These are phyloP conservation scores for Calyptommatus sinebrachiatus DNA, from an alignment of 2,113 vertebrate genomes.

Conservation along the genomic window DNA sequence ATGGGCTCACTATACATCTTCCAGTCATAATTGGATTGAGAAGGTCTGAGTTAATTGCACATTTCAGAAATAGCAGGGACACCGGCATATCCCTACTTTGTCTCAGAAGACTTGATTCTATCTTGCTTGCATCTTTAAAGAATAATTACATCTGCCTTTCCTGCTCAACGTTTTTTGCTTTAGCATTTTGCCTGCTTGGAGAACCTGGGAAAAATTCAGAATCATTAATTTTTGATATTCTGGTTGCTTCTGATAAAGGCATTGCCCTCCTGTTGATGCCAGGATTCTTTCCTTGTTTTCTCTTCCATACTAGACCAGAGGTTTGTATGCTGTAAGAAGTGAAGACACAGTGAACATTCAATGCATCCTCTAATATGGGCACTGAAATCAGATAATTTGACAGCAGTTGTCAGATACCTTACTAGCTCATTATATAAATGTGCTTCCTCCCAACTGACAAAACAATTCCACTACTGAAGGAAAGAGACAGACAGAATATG, in stretches of 20 bases:
- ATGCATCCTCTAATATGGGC: too few species aligned
- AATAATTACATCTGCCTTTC: not conserved
- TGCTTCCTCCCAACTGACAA: too few species aligned
- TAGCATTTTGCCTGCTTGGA: not conserved
- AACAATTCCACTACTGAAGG: too few species aligned
- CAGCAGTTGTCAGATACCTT: too few species aligned
- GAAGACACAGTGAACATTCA: too few species aligned
- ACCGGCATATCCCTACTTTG: not conserved
- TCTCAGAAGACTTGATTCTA: not conserved
- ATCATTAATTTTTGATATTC: not conserved
- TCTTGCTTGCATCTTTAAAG: not conserved
- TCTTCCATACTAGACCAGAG: too few species aligned
- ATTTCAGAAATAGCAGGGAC: not conserved
- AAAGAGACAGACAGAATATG: too few species aligned
- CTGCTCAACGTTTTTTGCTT: not conserved
- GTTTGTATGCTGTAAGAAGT: too few species aligned
- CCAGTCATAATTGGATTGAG: not conserved
- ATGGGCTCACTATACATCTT: not conserved
- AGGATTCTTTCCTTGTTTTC: too few species aligned
- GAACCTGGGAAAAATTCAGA: not conserved
- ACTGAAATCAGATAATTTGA: too few species aligned
- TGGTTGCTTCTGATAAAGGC: not conserved
- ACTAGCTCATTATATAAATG: too few species aligned
- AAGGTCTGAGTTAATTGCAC: not conserved
- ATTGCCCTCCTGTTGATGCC: not conserved